Conservation (phyloP, 2,113 vertebrate genomes). For the Procavia capensis region DNA sequence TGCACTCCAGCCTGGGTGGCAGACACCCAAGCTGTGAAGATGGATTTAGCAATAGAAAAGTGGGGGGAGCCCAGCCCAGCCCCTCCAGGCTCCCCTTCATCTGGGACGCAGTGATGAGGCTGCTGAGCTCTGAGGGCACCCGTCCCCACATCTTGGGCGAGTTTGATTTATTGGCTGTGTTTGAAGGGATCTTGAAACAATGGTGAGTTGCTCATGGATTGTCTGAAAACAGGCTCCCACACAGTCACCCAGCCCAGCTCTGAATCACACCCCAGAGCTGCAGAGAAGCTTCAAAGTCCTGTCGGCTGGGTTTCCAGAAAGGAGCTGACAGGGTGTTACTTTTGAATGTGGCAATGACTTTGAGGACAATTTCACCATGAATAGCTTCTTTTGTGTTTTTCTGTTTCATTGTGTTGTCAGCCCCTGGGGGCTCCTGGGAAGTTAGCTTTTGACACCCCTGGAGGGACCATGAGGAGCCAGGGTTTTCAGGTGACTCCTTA, state of each 20-base stretch:
- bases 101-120: constrained; percentile 74
- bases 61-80: constrained; percentile 81
- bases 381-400: background rate
- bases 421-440: background rate
- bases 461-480: background rate
- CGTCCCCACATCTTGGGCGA: constrained; percentile 76
- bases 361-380: constrained; percentile 1
- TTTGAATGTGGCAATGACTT: constrained; percentile 17
- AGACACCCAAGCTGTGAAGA: constrained; percentile 76
- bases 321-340: background rate
- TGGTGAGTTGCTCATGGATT: constrained; percentile 80
- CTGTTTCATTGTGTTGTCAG: background rate
- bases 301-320: background rate
- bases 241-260: background rate
- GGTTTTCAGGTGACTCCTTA: background rate
- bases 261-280: constrained; percentile 31
- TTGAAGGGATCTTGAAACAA: constrained; percentile 86
- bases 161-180: constrained; percentile 86
- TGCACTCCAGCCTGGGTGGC: constrained; percentile 84
- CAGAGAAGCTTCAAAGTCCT: constrained; percentile 42
- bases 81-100: constrained; percentile 81
- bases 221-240: constrained; percentile 76
- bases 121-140: constrained; percentile 70
- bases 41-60: constrained; percentile 84
- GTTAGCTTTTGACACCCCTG: background rate